These are phyloP conservation scores for Pelecanus crispus DNA, from an alignment of 2,113 vertebrate species.

Conservation along the genomic window DNA sequence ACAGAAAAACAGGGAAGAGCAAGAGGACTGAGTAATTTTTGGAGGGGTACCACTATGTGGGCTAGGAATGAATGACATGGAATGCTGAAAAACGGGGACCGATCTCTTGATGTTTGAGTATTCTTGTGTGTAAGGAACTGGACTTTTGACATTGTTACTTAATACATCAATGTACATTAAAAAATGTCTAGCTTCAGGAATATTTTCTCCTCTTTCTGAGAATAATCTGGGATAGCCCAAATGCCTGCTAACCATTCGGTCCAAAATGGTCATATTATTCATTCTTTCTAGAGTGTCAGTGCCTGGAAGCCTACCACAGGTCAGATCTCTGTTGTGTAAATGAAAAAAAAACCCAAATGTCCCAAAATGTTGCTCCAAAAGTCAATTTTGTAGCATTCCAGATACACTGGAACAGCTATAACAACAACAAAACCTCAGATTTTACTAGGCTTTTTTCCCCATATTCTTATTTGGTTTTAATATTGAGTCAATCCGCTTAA, in stretches of 20 bases:
- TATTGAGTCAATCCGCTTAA: neutral
- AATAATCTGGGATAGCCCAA: neutral
- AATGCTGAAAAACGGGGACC: neutral
- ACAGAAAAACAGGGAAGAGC: neutral
- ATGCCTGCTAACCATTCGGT: neutral
- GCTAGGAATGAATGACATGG: neutral
- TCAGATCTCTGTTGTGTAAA: neutral
- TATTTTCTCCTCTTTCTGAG: neutral
- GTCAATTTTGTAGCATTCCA: neutral
- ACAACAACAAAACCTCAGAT: neutral
- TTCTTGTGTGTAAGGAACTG: neutral
- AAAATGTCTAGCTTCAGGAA: neutral
- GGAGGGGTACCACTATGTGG: neutral
- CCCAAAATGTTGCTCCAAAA: neutral
- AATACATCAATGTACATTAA: neutral
- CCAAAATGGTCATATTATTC: neutral
- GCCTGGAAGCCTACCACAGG: neutral
- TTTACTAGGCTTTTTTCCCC: neutral
- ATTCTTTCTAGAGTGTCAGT: neutral
- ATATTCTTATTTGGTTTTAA: neutral
- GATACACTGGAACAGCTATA: neutral
- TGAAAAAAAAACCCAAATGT: neutral
- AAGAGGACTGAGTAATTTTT: neutral
- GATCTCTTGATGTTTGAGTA: neutral
- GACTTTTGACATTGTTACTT: neutral